These are phyloP conservation scores for Plotosus lineatus DNA, from an alignment of 2,113 vertebrate genomes.

Conservation along the genomic window DNA sequence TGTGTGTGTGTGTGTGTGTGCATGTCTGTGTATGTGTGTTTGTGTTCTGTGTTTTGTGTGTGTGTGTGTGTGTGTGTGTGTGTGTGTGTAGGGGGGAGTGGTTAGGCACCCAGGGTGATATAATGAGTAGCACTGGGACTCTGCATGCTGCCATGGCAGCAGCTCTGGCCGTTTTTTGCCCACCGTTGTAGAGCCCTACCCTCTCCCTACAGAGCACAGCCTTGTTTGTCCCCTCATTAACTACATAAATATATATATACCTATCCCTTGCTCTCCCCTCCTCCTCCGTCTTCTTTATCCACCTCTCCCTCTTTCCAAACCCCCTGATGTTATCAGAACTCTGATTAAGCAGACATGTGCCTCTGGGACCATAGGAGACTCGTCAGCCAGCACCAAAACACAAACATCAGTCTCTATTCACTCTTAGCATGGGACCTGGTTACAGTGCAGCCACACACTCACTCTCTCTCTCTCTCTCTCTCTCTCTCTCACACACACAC, in stretches of 20 bases:
- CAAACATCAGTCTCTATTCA: constrained; percentile 72
- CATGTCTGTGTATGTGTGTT: constrained; percentile 83
- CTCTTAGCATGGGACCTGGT: constrained; percentile 36
- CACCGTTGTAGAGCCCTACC: constrained; percentile 69
- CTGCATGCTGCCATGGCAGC: constrained; percentile 70
- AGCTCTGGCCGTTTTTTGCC: constrained; percentile 65
- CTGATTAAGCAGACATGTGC: constrained; percentile 71
- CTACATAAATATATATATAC: constrained; percentile 72
- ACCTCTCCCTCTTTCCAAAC: constrained; percentile 15
- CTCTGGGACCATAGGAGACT: constrained; percentile 63
- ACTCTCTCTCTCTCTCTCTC: neutral
- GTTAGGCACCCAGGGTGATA: constrained; percentile 76
- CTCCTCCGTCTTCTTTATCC: constrained; percentile 62
- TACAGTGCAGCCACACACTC: constrained; percentile 8
- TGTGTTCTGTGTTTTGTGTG: constrained; percentile 42
- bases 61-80: constrained; percentile 25
- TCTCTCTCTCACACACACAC: constrained; percentile 10
- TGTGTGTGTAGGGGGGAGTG: constrained; percentile 52
- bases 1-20: constrained; percentile 77
- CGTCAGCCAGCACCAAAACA: constrained; percentile 62
- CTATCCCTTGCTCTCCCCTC: constrained; percentile 61
- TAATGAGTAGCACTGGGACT: constrained; percentile 90
- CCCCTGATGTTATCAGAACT: constrained; percentile 69
- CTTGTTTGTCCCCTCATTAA: constrained; percentile 76
- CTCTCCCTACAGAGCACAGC: constrained; percentile 62